Base-by-base conservation (phyloP, 1,140 invertebrate genomes). In the Mycetomoellerius zeteki region DNA sequence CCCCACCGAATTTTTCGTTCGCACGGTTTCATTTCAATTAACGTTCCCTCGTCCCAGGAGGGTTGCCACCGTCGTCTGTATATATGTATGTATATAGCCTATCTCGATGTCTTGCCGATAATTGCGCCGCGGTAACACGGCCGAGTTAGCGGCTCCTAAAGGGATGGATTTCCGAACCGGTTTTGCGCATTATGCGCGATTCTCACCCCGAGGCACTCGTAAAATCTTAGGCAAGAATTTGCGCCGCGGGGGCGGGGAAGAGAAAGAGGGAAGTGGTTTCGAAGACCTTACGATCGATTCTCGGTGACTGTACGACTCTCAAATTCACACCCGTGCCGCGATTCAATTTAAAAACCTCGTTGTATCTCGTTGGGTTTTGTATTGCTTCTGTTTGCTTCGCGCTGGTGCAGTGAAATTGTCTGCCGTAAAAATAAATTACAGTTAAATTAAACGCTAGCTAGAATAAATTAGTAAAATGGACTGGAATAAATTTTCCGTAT, bases 21-120 rank as follows among this genome's bases (percentile, higher is more conserved):
- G 92, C 92, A 93, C 92, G 92, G 92, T 93, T 93, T 93, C 92
- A 93, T 93, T 93, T 93, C 91, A 92, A 93, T 93, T 93, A 93
- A 93, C 92, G 91, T 91, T 87, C 92, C 86, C 92, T 85, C 84
- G 86, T 88, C 86, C 71, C 81, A 65, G 54, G 81, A 87, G 89
- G 89, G 87, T 88, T 72, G 72, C 54, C 69, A 67, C 64, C 73
- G 65, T 21, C 54, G 43, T 50, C 6, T n/a, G 24, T 82, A 14
- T 82, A 6, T 62, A 12, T 71, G 24, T 71, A 33, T 56, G 24
- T 43, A 50, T 78, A 62, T 75, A 82, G 81, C 69, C 86, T 84
- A 78, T 89, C 82, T 91, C 89, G 88, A 91, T 88, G 89, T 91
- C 85, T 90, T 85, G 75, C 80, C 88, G 91, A 92, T 92, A 92